Percentiles rank a stretch among this genome's conserved stretches.
These are phyloP conservation scores for Galeruca laticollis DNA, from an alignment of 2,888 invertebrate species.

Conservation along the genomic window DNA sequence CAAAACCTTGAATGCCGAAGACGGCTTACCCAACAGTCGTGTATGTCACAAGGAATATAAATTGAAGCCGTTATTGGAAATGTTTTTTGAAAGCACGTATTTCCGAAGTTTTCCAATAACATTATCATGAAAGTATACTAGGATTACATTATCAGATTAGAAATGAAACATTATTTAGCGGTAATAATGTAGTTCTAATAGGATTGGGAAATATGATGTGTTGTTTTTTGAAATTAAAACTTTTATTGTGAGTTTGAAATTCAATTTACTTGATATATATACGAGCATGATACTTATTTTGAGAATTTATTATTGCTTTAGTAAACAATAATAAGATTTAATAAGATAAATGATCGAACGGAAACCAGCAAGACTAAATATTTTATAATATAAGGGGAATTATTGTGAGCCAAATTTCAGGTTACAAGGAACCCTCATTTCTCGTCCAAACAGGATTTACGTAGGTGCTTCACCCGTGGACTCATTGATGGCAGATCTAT, in stretches of 20 bases:
- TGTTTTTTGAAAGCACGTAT: conserved; percentile 19
- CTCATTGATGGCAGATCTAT: no score
- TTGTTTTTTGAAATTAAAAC: neutral
- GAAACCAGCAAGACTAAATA: no score
- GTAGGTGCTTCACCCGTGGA: no score
- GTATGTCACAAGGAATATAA: neutral
- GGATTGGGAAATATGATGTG: neutral
- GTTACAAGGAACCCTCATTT: no score
- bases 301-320: no score
- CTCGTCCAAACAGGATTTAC: no score
- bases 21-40: neutral
- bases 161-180: conserved; percentile 7
- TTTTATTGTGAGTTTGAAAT: neutral
- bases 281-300: no score
- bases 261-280: neutral
- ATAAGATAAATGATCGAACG: no score
- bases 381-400: no score
- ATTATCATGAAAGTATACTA: conserved; percentile 19
- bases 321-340: no score
- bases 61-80: conserved; percentile 11
- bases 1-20: neutral
- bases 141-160: conserved; percentile 24
- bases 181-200: conserved; percentile 4
- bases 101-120: conserved; percentile 26
- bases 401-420: no score